phyloP scores from a whole-genome alignment of 2,113 vertebrate genomes.

The Psilopsiagon aymara region DNA sequence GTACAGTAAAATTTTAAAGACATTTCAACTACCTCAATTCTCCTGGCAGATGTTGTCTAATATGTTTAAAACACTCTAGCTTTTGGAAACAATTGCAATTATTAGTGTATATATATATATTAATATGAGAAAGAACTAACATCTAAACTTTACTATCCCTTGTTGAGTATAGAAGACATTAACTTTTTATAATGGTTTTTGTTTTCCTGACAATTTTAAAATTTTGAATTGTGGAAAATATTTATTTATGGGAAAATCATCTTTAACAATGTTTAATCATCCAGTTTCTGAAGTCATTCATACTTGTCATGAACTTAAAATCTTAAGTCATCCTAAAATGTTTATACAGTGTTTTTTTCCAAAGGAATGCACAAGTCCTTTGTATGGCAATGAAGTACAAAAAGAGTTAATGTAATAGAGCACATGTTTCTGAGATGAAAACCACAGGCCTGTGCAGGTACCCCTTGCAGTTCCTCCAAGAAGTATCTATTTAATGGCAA shows the following conservation, averaged over 20 bases:
- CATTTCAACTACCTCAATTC: neutral
- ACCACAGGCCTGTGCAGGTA: neutral
- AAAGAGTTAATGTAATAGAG: neutral
- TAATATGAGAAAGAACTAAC: neutral
- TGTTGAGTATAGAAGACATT: neutral
- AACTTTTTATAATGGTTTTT: neutral
- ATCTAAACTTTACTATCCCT: neutral
- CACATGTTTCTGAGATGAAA: neutral
- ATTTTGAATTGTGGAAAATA: neutral
- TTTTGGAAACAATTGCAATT: neutral
- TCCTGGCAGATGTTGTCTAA: neutral
- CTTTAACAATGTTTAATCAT: neutral
- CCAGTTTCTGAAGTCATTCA: neutral
- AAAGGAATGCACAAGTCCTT: neutral
- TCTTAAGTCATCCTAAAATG: neutral
- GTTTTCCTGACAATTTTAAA: neutral
- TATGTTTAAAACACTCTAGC: neutral
- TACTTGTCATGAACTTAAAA: neutral
- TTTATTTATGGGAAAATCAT: neutral
- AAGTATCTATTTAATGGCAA: neutral
- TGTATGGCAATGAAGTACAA: too few relatives aligned
- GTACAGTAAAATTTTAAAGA: neutral
- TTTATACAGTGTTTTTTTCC: neutral
- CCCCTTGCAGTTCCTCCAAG: neutral
- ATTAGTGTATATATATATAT: neutral